phyloP scores from a whole-genome alignment of 2,888 invertebrate species.

The Stramonita haemastoma region DNA sequence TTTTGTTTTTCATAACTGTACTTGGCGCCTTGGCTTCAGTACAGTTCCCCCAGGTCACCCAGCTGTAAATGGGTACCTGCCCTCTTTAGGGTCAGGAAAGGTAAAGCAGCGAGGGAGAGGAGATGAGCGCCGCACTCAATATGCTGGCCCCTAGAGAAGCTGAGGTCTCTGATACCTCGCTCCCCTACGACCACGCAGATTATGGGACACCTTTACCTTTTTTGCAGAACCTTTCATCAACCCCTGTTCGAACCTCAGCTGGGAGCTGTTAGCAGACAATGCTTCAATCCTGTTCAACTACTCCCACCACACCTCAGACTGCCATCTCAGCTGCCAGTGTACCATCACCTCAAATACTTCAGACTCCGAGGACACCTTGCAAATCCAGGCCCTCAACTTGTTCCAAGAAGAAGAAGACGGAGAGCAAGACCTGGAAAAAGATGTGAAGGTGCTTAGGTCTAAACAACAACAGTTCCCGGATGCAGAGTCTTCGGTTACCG shows the following conservation, averaged over 20 bases:
- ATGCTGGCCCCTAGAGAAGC: no score
- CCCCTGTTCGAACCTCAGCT: slow-evolving; percentile 29
- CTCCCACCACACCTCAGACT: background rate
- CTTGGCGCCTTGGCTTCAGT: no score
- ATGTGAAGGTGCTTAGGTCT: background rate
- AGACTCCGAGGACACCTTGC: background rate
- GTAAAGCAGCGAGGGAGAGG: no score
- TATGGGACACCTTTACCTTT: no score
- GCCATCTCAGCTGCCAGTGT: slow-evolving; percentile 21
- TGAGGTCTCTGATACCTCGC: no score
- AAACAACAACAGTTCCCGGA: no score
- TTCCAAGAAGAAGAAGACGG: background rate
- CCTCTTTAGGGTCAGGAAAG: no score
- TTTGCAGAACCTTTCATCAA: background rate
- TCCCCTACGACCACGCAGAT: no score
- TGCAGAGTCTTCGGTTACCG: background rate
- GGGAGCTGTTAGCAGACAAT: background rate
- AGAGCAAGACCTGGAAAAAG: background rate
- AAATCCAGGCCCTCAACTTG: slow-evolving; percentile 11
- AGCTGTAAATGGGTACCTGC: no score
- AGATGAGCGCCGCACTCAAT: no score
- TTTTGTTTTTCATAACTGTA: no score
- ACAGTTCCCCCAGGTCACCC: no score
- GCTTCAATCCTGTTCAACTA: slow-evolving; percentile 23
- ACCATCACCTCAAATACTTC: background rate